Base-by-base conservation (phyloP, 2,797 vertebrate genomes). In the Gorsachius magnificus region DNA sequence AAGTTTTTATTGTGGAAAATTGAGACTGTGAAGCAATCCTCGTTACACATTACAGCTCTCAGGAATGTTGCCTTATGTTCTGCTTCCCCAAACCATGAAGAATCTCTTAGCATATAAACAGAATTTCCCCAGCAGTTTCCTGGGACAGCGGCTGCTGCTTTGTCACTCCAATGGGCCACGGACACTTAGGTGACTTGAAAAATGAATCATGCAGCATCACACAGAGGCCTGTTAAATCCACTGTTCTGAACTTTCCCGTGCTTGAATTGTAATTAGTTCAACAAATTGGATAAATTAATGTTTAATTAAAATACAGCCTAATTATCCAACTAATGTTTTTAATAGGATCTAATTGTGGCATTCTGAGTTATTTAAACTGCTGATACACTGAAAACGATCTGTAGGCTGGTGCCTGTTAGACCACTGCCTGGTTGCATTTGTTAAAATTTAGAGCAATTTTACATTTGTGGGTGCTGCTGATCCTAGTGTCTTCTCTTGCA, bases 271-370 rank as follows among this genome's bases (percentile, higher is more conserved):
- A 91, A 82, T 95, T 66, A 92, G 28, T 76, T 92, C 65, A 87
- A 68, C 36, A 90, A 94, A 85, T 53, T 63, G 41, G 53, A 82
- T 70, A 69, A 81, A 81, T 60, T 77, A 87, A 56, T 74, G 29
- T 77, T 87, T 57, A 58, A 79, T 74, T 94, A 82, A 84, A 88
- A 84, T 77, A 46, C 36, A 86, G 14, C 10, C 64, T 36, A 60
- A 83, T 93, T 90, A 95, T 36, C n/a, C 60, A 68, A 48, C 0
- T 0, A 50, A 31, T 85, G 50, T 33, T 76, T 74, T 90, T 71
- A 81, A 86, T 48, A 36, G 25, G 35, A 48, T 75, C 6, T 85
- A 77, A 68, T 83, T 71, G 38, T 83, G 61, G 31, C 26, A 63
- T 66, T 90, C 90, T 81, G 41, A 75, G 45, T 56, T 74, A 78